Conservation (phyloP, 2,888 invertebrate species). For the Sesia bembeciformis region DNA sequence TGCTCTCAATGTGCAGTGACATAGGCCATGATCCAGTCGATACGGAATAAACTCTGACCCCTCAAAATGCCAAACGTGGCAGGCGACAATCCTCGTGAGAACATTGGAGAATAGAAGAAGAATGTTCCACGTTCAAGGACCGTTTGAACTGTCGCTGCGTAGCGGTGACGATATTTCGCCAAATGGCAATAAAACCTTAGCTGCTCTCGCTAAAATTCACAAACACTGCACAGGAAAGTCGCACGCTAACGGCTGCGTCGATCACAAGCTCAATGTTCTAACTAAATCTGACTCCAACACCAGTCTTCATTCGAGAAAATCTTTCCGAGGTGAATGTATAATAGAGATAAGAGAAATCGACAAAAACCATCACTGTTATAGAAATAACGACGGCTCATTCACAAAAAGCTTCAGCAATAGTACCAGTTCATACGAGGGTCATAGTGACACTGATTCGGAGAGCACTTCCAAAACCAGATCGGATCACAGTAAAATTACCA, state of each 20-base stretch:
- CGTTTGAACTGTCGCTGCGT: constrained; percentile 76
- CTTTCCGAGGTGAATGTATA: constrained; percentile 50
- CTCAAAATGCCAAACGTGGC: constrained; percentile 45
- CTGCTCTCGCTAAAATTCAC: constrained; percentile 76
- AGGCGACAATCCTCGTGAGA: constrained; percentile 33
- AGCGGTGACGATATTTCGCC: constrained; percentile 64
- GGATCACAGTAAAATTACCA: constrained; percentile 39
- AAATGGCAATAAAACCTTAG: constrained; percentile 64
- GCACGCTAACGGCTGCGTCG: constrained; percentile 81
- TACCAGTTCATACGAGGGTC: constrained; percentile 78
- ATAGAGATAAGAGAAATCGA: constrained; percentile 61
- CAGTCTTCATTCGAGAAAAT: constrained; percentile 58
- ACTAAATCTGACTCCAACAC: constrained; percentile 63
- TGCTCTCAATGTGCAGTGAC: constrained; percentile 49
- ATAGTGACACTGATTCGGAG: constrained; percentile 79
- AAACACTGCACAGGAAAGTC: constrained; percentile 84
- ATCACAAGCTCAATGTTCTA: constrained; percentile 59
- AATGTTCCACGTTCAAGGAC: constrained; percentile 71
- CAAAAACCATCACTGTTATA: constrained; percentile 34
- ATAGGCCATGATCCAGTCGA: constrained; percentile 44
- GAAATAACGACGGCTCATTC: constrained; percentile 40
- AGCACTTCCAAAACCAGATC: constrained; percentile 55
- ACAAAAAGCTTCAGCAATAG: constrained; percentile 74
- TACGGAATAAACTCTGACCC: constrained; percentile 40
- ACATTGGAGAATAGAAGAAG: constrained; percentile 28